These are phyloP conservation scores for Drosophila sproati DNA, from an alignment of 1,140 invertebrate species.

Conservation along the genomic window DNA sequence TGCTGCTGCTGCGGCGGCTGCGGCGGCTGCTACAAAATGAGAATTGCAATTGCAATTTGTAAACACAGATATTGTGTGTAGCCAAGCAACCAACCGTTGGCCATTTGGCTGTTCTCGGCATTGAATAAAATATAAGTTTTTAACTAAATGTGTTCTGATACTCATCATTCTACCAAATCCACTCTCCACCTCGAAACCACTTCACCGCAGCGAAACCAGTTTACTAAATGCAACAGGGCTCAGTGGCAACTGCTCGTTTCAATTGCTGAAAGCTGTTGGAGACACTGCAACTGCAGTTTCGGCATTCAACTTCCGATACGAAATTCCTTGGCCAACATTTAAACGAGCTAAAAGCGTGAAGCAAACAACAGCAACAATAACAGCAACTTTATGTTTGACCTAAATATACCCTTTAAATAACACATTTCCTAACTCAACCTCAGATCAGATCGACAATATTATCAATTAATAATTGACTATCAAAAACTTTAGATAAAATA, in stretches of 20 bases:
- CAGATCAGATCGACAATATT: too few species aligned
- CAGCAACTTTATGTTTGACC: neutral
- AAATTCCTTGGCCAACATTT: slow-evolving; percentile 22
- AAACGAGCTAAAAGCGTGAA: slow-evolving; percentile 6
- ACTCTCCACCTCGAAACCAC: too few species aligned
- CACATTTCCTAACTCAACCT: too few species aligned
- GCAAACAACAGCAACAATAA: slow-evolving; percentile 11
- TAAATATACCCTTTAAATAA: too few species aligned
- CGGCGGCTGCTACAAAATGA: slow-evolving; percentile 34
- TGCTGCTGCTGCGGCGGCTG: neutral
- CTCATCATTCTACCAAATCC: neutral
- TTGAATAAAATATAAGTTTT: slow-evolving; percentile 68
- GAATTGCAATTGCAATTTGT: slow-evolving; percentile 64
- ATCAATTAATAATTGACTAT: too few species aligned
- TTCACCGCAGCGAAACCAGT: slow-evolving; percentile 9
- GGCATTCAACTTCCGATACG: slow-evolving; percentile 8
- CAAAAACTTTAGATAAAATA: too few species aligned
- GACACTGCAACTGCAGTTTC: slow-evolving; percentile 1
- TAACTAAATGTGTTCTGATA: slow-evolving; percentile 43
- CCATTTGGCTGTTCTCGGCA: neutral
- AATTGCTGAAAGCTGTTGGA: slow-evolving; percentile 14
- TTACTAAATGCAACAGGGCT: slow-evolving; percentile 55
- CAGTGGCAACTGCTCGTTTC: neutral
- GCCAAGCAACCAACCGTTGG: neutral
- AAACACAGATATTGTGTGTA: slow-evolving; percentile 66